phyloP scores from a whole-genome alignment of 2,797 vertebrate species.

The Rhinogobio ventralis region DNA sequence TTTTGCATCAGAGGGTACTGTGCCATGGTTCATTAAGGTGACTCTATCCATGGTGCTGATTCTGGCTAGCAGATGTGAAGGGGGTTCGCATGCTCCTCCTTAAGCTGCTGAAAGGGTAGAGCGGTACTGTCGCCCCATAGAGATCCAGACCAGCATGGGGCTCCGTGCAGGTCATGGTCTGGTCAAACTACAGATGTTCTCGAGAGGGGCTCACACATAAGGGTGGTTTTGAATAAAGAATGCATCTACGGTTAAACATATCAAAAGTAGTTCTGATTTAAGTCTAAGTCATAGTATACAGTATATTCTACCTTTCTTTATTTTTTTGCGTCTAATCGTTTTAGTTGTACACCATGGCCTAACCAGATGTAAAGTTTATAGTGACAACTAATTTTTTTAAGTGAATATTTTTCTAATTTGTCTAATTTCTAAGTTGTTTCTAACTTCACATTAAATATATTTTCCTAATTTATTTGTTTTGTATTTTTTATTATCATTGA shows the following conservation, averaged over 20 bases:
- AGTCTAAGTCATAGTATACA: neutral
- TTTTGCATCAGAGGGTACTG: conserved; percentile 30
- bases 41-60: conserved; percentile 39
- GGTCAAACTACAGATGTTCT: conserved; percentile 42
- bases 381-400: neutral
- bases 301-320: neutral
- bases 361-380: neutral
- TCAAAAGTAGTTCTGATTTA: neutral
- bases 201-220: conserved; percentile 17
- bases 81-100: conserved; percentile 18
- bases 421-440: neutral
- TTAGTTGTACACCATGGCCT: neutral
- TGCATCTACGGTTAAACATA: neutral
- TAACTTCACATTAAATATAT: too few relatives aligned
- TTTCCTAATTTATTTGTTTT: neutral
- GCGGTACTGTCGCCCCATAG: neutral
- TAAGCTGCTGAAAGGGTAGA: conserved; percentile 23
- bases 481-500: neutral
- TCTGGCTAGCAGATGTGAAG: conserved; percentile 29
- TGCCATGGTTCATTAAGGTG: conserved; percentile 50
- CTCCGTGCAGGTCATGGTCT: conserved; percentile 25
- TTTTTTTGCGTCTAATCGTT: neutral
- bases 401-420: neutral
- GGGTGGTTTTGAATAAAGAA: neutral
- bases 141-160: conserved; percentile 20